These are phyloP conservation scores for Heliconius ismenius DNA, from an alignment of 2,888 invertebrate species.

Conservation along the genomic window DNA sequence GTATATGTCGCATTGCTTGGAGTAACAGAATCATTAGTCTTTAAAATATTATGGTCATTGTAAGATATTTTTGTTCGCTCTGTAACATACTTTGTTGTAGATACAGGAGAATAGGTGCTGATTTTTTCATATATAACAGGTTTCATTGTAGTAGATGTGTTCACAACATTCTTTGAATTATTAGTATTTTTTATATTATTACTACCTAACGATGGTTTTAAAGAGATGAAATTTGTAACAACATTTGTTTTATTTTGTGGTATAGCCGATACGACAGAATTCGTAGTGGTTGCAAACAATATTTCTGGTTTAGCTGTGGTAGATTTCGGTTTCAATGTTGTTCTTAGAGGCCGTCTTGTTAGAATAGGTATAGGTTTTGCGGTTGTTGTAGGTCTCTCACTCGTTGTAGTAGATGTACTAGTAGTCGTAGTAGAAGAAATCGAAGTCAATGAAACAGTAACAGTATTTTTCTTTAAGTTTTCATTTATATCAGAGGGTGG, in stretches of 20 bases:
- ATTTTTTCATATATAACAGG: constrained; percentile 56
- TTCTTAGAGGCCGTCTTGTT: constrained; percentile 46
- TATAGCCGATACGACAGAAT: constrained; percentile 45
- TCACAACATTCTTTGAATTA: constrained; percentile 40
- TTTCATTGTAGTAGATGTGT: constrained; percentile 38
- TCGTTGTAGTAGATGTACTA: constrained; percentile 42
- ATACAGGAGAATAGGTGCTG: constrained; percentile 65
- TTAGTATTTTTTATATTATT: constrained; percentile 29
- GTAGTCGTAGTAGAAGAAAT: constrained; percentile 39
- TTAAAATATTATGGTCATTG: constrained; percentile 6
- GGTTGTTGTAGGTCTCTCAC: constrained; percentile 37
- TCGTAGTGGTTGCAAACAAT: constrained; percentile 44
- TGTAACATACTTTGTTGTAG: constrained; percentile 60
- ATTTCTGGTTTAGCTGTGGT: constrained; percentile 46
- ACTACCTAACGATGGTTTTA: background rate
- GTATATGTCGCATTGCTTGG: constrained; percentile 42
- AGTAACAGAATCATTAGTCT: constrained; percentile 12
- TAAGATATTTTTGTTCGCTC: constrained; percentile 51
- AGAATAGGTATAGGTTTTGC: constrained; percentile 47
- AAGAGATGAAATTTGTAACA: constrained; percentile 6
- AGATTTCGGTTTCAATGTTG: constrained; percentile 45
- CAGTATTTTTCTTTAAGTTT: constrained; percentile 20
- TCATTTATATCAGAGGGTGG: constrained; percentile 41
- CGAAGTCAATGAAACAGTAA: constrained; percentile 12
- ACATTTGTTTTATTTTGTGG: constrained; percentile 40